Evolutionary conservation across 2,113 vertebrate genomes (phyloP), one percentile per base, ranked within the genome.

Genomic region (Cyprinus carpio): DNA sequence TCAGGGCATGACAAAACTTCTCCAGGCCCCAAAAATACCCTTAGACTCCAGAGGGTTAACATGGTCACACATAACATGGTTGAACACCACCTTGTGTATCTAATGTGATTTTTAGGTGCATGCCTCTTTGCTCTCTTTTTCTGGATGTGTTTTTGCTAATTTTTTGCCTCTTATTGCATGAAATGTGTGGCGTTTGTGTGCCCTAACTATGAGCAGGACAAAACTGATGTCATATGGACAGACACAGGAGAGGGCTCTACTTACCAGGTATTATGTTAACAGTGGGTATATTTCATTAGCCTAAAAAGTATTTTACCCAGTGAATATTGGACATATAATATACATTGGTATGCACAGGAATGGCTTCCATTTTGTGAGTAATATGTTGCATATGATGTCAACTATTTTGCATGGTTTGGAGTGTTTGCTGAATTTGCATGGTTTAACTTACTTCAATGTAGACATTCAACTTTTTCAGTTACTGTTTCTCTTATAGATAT

Each of bases 221-320:
- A 94, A 96, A 98, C 95, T 99, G 98, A 99, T 99, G 97, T 82
- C 97, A 96, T 97, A 96, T 96, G 96, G 96, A 95, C 86, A 96
- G 96, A 96, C 96, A 95, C 96, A 96, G 98, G 96, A 99, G 96
- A 96, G 96, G 96, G 93, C 95, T 95, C 96, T 93, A 95, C 96
- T 95, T 96, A 97, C 94, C 97, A 99, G 98, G 98, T 99, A 99
- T 95, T 97, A 91, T 88, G 92, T 90, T 89, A 81, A 91, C 88
- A 83, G 56, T 77, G 54, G n/a, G 88, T 84, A 86, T 31, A 87
- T 91, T 12, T 18, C 84, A 88, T 90, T 76, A 54, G 75, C 89
- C 82, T 89, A 89, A 86, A 23, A 75, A 25, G 90, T 90, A 65
- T 90, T 89, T 91, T 87, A 89, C 20, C 8, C 29, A 18, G 4